Base-by-base conservation (phyloP, 2,113 vertebrate genomes). In the Atractosteus spatula region DNA sequence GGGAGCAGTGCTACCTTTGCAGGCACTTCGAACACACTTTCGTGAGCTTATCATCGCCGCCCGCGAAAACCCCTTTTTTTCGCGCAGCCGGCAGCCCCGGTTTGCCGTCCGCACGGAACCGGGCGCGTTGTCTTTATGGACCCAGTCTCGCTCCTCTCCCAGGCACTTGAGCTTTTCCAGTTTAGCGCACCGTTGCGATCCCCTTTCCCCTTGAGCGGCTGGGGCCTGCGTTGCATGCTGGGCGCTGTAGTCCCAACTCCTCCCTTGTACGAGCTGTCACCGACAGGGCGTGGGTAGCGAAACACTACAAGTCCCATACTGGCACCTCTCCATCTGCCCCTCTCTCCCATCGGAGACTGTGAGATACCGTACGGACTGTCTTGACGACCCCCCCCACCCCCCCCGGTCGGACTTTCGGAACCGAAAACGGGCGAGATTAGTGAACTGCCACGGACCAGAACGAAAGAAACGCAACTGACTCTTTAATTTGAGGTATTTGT, bases 101-200 rank as follows among this genome's bases (percentile, higher is more conserved):
- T 62, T 61, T 8, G 42, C 6, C 45, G 44, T 51, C 41, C 54
- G 42, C 41, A 12, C 71, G 12, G 7, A 0, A 57, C 68, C 47
- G 65, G 12, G 73, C 67, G 56, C 66, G 3, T 29, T 71, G 75
- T 5, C 51, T 10, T 56, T 71, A 16, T 68, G 44, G 62, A 68
- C 44, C 73, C 64, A 62, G 69, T 78, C 55, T 44, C 75, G 81
- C 70, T 88, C 88, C 81, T 85, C 79, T 88, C 87, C 91, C 88
- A 77, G 84, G 86, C 84, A 84, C 80, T 82, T 87, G 81, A 82
- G 81, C 84, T 82, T 76, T 83, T 84, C 83, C 87, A 88, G 86
- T 91, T 88, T 84, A 89, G 89, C 87, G 90, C 91, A 90, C 90
- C 89, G 91, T 90, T 88, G 88, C 89, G 91, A 91, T 86, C 88